These are phyloP conservation scores for Heliconius cydno DNA, from an alignment of 2,888 invertebrate species.

Conservation along the genomic window DNA sequence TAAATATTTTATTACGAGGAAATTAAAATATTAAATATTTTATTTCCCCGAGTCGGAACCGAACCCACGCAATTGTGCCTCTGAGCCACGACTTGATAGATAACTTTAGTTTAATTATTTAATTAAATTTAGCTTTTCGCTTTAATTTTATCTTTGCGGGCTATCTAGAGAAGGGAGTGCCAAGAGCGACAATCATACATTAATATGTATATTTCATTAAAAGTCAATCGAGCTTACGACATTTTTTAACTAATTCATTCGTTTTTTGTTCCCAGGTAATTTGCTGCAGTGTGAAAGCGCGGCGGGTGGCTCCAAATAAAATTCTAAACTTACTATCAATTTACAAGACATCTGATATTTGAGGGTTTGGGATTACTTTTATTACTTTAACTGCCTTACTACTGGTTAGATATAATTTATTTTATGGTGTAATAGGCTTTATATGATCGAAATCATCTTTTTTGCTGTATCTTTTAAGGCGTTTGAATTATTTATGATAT, in stretches of 20 bases:
- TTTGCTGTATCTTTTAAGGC: slow-evolving; percentile 1
- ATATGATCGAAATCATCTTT: not conserved
- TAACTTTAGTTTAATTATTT: too few species aligned
- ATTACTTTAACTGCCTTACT: slow-evolving; percentile 24
- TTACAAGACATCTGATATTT: slow-evolving; percentile 33
- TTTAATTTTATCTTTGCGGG: not conserved
- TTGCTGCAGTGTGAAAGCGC: slow-evolving; percentile 37
- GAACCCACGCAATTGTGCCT: too few species aligned
- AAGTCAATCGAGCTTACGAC: not conserved
- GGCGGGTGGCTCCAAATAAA: slow-evolving; percentile 22
- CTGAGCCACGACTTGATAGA: too few species aligned
- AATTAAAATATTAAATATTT: too few species aligned
- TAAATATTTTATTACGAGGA: too few species aligned
- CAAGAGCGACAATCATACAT: too few species aligned
- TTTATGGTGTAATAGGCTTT: slow-evolving; percentile 14
- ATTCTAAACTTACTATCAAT: slow-evolving; percentile 21
- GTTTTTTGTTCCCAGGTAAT: slow-evolving; percentile 53
- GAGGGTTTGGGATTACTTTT: slow-evolving; percentile 25
- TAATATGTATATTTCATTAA: not conserved
- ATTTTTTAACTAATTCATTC: not conserved
- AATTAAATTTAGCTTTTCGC: too few species aligned
- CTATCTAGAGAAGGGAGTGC: not conserved
- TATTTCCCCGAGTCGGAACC: too few species aligned
- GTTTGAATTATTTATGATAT: slow-evolving; percentile 9
- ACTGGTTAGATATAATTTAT: slow-evolving; percentile 24